Evolutionary conservation across 1,140 invertebrate genomes (phyloP).

Genomic region (Bombus waltoni): DNA sequence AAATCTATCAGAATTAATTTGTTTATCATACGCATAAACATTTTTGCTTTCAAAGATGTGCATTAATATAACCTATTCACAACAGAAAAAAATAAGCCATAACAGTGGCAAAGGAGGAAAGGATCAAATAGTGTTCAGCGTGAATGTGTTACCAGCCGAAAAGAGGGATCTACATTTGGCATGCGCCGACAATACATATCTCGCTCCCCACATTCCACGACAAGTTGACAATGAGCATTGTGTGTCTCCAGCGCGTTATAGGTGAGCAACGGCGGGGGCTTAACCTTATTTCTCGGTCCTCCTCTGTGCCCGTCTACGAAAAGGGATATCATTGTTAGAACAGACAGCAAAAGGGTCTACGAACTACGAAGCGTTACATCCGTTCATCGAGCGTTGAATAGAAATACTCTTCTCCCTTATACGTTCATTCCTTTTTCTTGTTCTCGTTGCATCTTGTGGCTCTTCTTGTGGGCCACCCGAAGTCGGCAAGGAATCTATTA

Average conservation of each 20-base stretch:
- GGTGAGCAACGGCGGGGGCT: constrained; percentile 22
- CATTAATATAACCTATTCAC: not conserved
- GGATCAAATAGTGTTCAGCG: not conserved
- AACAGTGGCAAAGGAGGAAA: not conserved
- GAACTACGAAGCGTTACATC: constrained; percentile 45
- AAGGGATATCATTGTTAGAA: constrained; percentile 59
- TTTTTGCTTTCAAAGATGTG: not conserved
- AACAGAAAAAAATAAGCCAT: not conserved
- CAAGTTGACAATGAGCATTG: constrained; percentile 55
- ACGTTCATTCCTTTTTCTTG: not conserved
- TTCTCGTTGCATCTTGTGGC: not conserved
- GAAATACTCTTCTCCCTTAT: constrained; percentile 22
- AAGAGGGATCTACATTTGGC: constrained; percentile 22
- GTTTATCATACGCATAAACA: too few relatives aligned
- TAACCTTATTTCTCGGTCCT: constrained; percentile 51
- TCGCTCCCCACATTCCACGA: constrained; percentile 49
- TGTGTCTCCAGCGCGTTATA: constrained; percentile 35
- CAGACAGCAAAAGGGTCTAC: constrained; percentile 26
- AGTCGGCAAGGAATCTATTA: constrained; percentile 62
- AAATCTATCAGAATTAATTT: not conserved
- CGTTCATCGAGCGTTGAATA: constrained; percentile 50
- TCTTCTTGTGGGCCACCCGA: not conserved
- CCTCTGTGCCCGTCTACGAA: not conserved
- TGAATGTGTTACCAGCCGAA: constrained; percentile 1
- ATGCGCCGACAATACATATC: constrained; percentile 49